Evolutionary conservation across 2,113 vertebrate genomes (phyloP).

Genomic region (Ivindomyrus marchei): DNA sequence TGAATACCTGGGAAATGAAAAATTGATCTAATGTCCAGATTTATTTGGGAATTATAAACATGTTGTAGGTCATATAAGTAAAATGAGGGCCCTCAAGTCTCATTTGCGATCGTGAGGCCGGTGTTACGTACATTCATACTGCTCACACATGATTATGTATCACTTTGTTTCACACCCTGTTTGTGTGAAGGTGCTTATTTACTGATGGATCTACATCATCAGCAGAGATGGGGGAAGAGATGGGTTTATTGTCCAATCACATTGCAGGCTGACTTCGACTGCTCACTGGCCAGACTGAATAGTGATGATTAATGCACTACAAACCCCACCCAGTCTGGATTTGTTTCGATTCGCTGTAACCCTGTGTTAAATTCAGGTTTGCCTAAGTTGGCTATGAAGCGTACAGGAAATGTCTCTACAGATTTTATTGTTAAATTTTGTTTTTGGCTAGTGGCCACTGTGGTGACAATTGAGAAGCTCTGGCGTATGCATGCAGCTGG

Average conservation of each 20-base stretch:
- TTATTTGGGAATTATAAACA: no score
- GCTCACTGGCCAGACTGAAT: not conserved
- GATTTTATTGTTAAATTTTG: not conserved
- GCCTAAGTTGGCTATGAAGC: not conserved
- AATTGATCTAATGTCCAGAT: no score
- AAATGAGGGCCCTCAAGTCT: no score
- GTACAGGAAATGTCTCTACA: not conserved
- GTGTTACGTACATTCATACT: not conserved
- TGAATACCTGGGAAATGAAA: no score
- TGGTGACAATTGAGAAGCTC: not conserved
- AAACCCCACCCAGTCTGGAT: not conserved
- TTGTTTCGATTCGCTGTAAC: not conserved
- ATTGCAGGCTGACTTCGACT: not conserved
- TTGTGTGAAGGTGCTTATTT: not conserved
- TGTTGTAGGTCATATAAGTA: no score
- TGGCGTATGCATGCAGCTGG: not conserved
- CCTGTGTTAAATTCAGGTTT: not conserved
- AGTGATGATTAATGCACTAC: not conserved
- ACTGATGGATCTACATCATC: not conserved
- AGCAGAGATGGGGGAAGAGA: not conserved
- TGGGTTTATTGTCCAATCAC: not conserved
- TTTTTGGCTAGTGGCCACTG: not conserved
- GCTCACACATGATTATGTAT: not conserved
- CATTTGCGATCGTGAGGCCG: not conserved
- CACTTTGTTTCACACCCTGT: not conserved